These are phyloP conservation scores for Typhlomys cinereus DNA, from an alignment of 2,113 vertebrate species.

Conservation along the genomic window DNA sequence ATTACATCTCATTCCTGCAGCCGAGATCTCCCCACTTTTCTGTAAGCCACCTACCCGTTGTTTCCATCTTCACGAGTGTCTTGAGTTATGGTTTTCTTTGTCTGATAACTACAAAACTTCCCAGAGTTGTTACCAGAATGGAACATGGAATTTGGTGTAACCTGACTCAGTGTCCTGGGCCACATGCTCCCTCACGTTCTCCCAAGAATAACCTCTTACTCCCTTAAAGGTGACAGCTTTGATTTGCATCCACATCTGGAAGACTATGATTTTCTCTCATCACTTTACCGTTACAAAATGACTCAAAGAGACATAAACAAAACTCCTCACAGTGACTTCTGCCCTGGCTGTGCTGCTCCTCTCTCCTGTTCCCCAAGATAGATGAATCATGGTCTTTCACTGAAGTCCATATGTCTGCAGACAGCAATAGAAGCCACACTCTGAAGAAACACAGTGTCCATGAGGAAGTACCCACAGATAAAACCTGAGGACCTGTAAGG, in stretches of 20 bases:
- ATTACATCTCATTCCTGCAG: too few species aligned
- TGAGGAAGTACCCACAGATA: neutral
- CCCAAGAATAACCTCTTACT: too few species aligned
- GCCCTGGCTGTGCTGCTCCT: neutral
- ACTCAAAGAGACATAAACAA: neutral
- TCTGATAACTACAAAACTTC: too few species aligned
- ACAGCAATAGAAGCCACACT: neutral
- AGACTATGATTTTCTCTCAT: neutral
- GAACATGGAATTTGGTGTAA: too few species aligned
- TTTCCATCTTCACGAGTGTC: too few species aligned
- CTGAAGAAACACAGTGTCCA: neutral
- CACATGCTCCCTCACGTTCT: too few species aligned
- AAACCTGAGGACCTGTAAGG: neutral
- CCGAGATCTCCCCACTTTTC: too few species aligned
- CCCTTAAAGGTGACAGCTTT: too few species aligned
- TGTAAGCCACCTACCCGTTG: too few species aligned
- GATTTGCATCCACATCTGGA: neutral
- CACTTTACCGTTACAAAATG: neutral
- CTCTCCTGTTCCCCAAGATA: neutral
- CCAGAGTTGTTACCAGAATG: too few species aligned
- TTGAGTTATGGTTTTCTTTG: too few species aligned
- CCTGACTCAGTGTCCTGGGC: too few species aligned
- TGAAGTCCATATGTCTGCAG: neutral
- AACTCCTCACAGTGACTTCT: neutral
- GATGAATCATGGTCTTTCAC: constrained; percentile 6